A percentile compares a stretch with the other conserved stretches of the same genome.
phyloP scores from a whole-genome alignment of 2,888 invertebrate species.

The Mellilla xanthometata region DNA sequence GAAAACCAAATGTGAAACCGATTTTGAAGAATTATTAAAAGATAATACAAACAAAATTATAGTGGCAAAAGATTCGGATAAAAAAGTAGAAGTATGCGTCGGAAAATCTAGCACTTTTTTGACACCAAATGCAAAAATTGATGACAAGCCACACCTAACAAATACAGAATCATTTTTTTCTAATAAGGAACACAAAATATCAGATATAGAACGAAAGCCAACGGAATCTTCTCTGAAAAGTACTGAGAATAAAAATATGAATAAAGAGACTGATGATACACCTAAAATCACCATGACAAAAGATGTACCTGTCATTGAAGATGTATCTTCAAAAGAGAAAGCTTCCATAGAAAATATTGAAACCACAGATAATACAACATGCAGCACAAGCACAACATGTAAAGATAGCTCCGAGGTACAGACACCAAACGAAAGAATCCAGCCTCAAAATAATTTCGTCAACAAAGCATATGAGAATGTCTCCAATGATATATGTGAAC shows the following conservation, averaged over 20 bases:
- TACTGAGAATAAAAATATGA: not conserved
- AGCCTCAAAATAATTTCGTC: not conserved
- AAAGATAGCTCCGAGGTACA: slow-evolving; percentile 7
- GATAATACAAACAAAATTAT: slow-evolving; percentile 78
- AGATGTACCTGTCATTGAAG: not conserved
- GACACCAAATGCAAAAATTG: slow-evolving; percentile 34
- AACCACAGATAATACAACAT: slow-evolving; percentile 2
- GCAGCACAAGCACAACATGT: not conserved
- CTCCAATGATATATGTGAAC: slow-evolving; percentile 18
- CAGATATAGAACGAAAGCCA: not conserved
- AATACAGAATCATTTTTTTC: slow-evolving; percentile 29
- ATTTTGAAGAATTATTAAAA: slow-evolving; percentile 76
- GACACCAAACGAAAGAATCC: slow-evolving; percentile 5
- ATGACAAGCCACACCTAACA: slow-evolving; percentile 31
- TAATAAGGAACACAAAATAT: slow-evolving; percentile 26
- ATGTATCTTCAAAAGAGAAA: not conserved
- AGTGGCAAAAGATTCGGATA: slow-evolving; percentile 66
- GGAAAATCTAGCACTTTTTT: slow-evolving; percentile 60
- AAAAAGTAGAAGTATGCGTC: slow-evolving; percentile 69
- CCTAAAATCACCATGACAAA: not conserved
- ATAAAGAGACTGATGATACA: slow-evolving; percentile 1
- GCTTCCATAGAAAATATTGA: not conserved
- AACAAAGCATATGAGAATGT: slow-evolving; percentile 15
- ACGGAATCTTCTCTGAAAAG: not conserved
- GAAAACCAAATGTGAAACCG: slow-evolving; percentile 67